Evolutionary conservation across 2,888 invertebrate genomes (phyloP).

Genomic region (Archips xylosteana): DNA sequence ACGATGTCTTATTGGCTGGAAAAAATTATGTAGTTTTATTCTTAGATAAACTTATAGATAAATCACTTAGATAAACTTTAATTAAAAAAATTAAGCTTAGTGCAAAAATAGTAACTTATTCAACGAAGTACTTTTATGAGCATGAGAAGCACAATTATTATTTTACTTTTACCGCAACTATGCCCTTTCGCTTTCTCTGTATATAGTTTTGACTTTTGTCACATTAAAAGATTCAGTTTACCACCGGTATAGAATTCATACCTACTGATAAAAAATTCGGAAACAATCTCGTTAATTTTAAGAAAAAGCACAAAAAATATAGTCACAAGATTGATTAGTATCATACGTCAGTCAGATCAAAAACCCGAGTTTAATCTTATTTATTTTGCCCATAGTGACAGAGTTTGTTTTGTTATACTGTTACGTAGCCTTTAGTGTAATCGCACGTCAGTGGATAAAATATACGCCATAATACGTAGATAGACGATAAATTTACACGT

Average conservation of each 20-base stretch:
- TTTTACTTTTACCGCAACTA: background rate
- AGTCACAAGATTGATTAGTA: conserved; percentile 3
- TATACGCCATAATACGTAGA: conserved; percentile 27
- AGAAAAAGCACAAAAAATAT: background rate
- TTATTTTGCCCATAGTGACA: conserved; percentile 25
- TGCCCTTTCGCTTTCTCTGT: background rate
- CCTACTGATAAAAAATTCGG: background rate
- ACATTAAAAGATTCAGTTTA: background rate
- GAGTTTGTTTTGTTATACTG: conserved; percentile 21
- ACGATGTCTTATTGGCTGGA: too few species aligned
- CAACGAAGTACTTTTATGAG: background rate
- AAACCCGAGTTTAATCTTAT: conserved; percentile 9
- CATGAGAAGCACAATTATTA: background rate
- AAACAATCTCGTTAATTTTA: background rate
- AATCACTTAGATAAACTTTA: background rate
- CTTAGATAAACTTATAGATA: too few species aligned
- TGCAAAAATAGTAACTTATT: too few species aligned
- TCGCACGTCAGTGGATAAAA: conserved; percentile 25
- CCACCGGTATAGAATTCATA: background rate
- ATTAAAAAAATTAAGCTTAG: background rate
- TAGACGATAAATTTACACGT: conserved; percentile 28
- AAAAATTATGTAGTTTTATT: too few species aligned
- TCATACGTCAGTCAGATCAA: background rate
- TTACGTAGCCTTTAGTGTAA: conserved; percentile 20
- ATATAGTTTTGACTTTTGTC: background rate